phyloP scores from a whole-genome alignment of 2,113 vertebrate species.

The Candoia aspera region DNA sequence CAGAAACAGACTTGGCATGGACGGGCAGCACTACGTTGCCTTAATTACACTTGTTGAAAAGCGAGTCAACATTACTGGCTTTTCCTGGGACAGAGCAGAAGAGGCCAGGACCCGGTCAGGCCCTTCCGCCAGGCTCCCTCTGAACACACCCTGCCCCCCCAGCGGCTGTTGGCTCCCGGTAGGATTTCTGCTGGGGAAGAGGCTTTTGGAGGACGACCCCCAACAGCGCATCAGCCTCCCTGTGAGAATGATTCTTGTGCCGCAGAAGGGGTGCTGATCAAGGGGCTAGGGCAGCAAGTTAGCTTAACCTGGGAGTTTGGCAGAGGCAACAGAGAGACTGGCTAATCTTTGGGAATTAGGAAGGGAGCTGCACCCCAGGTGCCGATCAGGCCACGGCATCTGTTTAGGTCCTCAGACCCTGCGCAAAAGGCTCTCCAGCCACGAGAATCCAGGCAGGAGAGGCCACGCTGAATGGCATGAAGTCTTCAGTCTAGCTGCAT shows the following conservation, averaged over 20 bases:
- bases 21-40: too few species aligned
- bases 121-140: neutral
- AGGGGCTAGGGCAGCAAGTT: too few species aligned
- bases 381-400: neutral
- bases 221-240: too few species aligned
- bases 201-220: too few species aligned
- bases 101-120: too few species aligned
- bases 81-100: neutral
- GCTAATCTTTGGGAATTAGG: neutral
- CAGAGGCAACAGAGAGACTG: neutral
- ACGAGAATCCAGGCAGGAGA: constrained; percentile 15
- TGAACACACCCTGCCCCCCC: too few species aligned
- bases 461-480: neutral
- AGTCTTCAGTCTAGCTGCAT: constrained; percentile 23
- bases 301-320: too few species aligned
- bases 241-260: too few species aligned
- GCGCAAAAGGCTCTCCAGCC: constrained; percentile 2
- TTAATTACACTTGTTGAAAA: too few species aligned
- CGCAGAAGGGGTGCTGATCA: too few species aligned
- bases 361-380: neutral
- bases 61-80: neutral
- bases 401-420: constrained; percentile 22
- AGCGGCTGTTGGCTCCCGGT: too few species aligned
- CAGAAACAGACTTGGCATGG: neutral
- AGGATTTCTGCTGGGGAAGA: too few species aligned